These are phyloP conservation scores for Heliconius cydno DNA, from an alignment of 2,888 invertebrate genomes.

Conservation along the genomic window DNA sequence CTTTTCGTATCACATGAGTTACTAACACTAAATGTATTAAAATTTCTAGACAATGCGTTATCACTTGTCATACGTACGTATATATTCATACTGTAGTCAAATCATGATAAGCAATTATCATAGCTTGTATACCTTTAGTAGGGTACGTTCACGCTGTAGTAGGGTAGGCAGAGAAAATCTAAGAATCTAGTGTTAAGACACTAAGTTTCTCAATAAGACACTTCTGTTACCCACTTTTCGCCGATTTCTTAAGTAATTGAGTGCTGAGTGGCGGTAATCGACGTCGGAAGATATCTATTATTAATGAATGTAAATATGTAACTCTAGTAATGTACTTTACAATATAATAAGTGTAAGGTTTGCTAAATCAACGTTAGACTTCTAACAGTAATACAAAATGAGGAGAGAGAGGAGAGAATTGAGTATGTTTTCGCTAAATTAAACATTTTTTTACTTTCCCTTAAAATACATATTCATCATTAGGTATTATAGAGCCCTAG, in stretches of 20 bases:
- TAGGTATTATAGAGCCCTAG: neutral
- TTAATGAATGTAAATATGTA: neutral
- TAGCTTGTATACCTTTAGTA: neutral
- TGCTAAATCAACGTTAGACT: neutral
- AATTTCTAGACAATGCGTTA: constrained; percentile 17
- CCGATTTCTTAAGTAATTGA: neutral
- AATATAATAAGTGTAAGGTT: neutral
- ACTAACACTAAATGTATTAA: constrained; percentile 6
- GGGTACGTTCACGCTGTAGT: too few species aligned
- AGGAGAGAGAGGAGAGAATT: neutral
- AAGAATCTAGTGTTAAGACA: too few species aligned
- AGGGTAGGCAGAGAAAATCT: too few species aligned
- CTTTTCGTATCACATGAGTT: constrained; percentile 10
- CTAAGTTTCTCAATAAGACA: too few species aligned
- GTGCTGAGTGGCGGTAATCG: neutral
- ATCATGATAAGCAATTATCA: constrained; percentile 20
- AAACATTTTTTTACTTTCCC: neutral
- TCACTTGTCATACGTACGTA: neutral
- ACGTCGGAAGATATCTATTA: neutral
- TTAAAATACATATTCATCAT: neutral
- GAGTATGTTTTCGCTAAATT: too few species aligned
- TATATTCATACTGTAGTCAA: constrained; percentile 9
- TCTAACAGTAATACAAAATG: neutral
- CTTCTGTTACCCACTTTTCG: neutral
- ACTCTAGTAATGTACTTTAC: neutral